Percentiles rank a stretch among this genome's conserved stretches.
These are phyloP conservation scores for Danionella dracula DNA, from an alignment of 2,797 vertebrate genomes.

Conservation along the genomic window DNA sequence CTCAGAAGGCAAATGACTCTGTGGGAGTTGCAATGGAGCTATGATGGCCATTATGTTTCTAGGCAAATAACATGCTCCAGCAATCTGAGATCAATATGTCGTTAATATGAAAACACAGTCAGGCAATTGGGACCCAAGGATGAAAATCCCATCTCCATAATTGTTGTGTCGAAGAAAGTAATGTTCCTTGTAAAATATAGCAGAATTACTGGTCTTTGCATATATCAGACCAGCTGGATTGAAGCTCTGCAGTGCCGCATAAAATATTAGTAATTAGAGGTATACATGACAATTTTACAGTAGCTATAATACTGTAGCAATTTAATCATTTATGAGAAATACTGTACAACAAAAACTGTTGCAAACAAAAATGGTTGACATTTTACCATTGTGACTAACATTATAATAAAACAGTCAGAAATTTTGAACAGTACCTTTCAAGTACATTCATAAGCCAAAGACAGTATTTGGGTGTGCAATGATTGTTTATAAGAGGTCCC, in stretches of 20 bases:
- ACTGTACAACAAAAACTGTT: not conserved
- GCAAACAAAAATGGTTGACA: not conserved
- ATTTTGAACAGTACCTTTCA: no score
- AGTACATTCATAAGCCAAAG: no score
- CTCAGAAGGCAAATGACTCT: constrained; percentile 35
- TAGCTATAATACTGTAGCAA: constrained; percentile 6
- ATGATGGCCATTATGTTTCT: constrained; percentile 48
- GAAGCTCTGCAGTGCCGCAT: constrained; percentile 3
- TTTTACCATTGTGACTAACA: no score
- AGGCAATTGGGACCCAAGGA: constrained; percentile 42
- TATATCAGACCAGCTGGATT: constrained; percentile 36
- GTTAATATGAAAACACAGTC: constrained; percentile 49
- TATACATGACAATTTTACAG: constrained; percentile 15
- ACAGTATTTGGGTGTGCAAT: no score
- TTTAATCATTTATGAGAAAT: constrained; percentile 3
- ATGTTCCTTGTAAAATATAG: constrained; percentile 44
- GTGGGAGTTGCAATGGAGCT: constrained; percentile 41
- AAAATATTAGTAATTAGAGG: not conserved
- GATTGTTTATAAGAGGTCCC: no score
- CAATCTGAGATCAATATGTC: constrained; percentile 49
- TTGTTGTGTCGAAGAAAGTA: constrained; percentile 49
- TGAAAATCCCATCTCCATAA: constrained; percentile 51
- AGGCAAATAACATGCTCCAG: constrained; percentile 45
- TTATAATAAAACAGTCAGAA: no score
- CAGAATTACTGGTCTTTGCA: constrained; percentile 32